phyloP scores from a whole-genome alignment of 1,140 invertebrate species.

The Aphis craccivora region DNA sequence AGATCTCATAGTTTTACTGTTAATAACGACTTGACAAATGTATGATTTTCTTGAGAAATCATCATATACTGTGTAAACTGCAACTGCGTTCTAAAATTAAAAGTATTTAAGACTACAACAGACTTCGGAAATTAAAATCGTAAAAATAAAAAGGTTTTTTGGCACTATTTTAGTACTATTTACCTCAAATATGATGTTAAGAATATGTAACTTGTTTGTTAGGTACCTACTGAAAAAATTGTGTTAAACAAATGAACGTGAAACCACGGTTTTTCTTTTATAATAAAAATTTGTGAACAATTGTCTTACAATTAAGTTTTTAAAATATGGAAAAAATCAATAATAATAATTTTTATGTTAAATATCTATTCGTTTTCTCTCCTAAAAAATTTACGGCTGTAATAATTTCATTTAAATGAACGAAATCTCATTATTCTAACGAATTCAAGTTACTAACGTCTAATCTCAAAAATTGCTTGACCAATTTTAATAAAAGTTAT shows the following conservation, averaged over 20 bases:
- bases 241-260: too few species aligned
- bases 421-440: neutral
- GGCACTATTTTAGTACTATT: neutral
- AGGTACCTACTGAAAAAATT: too few species aligned
- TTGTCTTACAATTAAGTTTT: too few species aligned
- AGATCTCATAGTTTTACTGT: neutral
- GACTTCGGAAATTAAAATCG: neutral
- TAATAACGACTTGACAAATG: neutral
- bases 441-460: neutral
- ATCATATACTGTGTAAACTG: neutral
- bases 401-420: neutral
- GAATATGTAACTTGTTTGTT: too few species aligned
- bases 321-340: too few species aligned
- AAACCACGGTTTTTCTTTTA: too few species aligned
- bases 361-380: too few species aligned
- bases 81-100: neutral
- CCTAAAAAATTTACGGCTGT: neutral
- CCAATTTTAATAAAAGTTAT: neutral
- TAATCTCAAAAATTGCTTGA: neutral
- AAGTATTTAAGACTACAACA: neutral
- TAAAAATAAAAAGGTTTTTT: neutral
- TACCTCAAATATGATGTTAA: neutral
- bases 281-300: too few species aligned
- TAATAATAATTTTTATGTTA: too few species aligned
- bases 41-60: neutral